phyloP scores from a whole-genome alignment of 2,888 invertebrate species.

The Eupithecia inturbata region DNA sequence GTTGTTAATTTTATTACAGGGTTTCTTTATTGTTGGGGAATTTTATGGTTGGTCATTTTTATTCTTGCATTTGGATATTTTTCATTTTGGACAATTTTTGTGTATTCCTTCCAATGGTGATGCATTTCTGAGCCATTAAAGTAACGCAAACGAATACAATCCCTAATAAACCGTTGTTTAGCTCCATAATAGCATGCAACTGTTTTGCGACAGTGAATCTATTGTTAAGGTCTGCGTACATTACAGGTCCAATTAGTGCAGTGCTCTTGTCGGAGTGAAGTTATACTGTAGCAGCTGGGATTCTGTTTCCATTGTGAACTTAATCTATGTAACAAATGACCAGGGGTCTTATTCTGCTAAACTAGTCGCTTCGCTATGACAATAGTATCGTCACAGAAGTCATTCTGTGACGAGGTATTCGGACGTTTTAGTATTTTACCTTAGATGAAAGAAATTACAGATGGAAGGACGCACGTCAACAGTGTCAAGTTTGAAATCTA shows the following conservation, averaged over 20 bases:
- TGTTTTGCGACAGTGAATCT: not conserved
- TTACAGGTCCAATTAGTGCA: constrained; percentile 26
- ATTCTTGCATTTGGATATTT: not conserved
- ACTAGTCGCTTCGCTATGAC: not conserved
- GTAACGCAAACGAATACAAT: not conserved
- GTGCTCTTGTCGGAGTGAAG: constrained; percentile 18
- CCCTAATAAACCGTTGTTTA: not conserved
- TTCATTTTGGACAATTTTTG: not conserved
- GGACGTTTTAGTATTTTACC: no score
- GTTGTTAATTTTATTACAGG: no score
- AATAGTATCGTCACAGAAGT: not conserved
- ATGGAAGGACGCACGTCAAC: no score
- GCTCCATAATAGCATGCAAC: not conserved
- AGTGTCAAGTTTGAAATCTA: no score
- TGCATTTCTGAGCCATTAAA: not conserved
- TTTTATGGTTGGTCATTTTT: not conserved
- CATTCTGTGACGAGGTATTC: no score
- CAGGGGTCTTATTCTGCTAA: not conserved
- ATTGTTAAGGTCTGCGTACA: constrained; percentile 13
- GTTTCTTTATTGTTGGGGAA: not conserved
- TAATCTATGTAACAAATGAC: constrained; percentile 13
- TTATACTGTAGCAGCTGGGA: constrained; percentile 6
- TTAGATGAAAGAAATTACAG: no score
- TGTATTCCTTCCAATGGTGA: not conserved
- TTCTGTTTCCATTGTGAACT: not conserved